phyloP scores from a whole-genome alignment of 1,140 invertebrate genomes.

The Palaemon carinicauda region DNA sequence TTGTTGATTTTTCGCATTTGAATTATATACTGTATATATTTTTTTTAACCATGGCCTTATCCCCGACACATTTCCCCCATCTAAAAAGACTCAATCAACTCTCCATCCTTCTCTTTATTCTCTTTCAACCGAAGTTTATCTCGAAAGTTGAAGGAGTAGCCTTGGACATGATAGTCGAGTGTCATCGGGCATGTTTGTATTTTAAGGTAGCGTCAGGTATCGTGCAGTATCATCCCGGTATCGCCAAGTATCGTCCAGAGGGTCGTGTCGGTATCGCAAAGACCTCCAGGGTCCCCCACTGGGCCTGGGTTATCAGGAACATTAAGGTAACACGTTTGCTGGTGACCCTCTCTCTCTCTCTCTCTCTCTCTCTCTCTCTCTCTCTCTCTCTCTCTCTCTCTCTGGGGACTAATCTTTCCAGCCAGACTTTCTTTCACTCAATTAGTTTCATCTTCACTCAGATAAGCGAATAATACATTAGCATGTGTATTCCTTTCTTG shows the following conservation, averaged over 20 bases:
- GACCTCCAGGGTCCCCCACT: neutral
- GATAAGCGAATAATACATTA: neutral
- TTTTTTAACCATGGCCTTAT: too few species aligned
- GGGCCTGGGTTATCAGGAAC: slow-evolving; percentile 40
- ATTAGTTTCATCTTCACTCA: neutral
- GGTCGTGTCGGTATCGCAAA: slow-evolving; percentile 36
- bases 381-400: slow-evolving; percentile 23
- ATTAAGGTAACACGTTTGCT: slow-evolving; percentile 33
- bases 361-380: slow-evolving; percentile 22
- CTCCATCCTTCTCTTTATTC: neutral
- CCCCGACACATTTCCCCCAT: too few species aligned
- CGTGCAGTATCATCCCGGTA: slow-evolving; percentile 37
- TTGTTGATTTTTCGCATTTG: too few species aligned
- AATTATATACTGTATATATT: too few species aligned
- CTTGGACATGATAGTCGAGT: slow-evolving; percentile 43
- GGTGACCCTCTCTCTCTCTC: neutral
- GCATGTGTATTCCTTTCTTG: too few species aligned
- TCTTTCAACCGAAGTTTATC: neutral
- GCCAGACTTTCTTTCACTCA: neutral
- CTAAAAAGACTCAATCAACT: too few species aligned
- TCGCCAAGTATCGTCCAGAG: slow-evolving; percentile 18
- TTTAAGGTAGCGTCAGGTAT: slow-evolving; percentile 27
- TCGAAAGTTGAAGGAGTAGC: slow-evolving; percentile 27
- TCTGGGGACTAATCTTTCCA: neutral
- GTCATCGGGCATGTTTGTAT: slow-evolving; percentile 42